phyloP scores from a whole-genome alignment of 1,140 invertebrate species.

The Daktulosphaira vitifoliae region DNA sequence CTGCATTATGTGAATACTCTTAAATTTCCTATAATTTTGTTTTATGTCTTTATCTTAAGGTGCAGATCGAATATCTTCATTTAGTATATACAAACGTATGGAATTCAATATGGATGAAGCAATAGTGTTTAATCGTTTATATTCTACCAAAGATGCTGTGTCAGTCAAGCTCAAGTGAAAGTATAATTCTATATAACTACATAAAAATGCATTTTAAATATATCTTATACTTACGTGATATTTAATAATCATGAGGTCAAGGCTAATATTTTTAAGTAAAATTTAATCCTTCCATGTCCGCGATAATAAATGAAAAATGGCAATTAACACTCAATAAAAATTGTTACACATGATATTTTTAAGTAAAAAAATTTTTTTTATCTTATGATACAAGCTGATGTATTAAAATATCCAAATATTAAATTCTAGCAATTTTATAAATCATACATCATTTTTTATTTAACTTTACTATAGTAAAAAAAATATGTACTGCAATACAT shows the following conservation, averaged over 20 bases:
- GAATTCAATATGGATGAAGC: conserved; percentile 21
- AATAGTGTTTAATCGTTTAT: neutral
- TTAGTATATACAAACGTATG: neutral
- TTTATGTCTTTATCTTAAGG: neutral
- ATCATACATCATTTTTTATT: no score
- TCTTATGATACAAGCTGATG: no score
- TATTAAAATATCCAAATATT: no score
- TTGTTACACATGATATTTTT: no score
- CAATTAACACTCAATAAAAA: no score
- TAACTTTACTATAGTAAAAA: no score
- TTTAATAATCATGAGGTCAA: conserved; percentile 26
- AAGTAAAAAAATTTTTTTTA: no score
- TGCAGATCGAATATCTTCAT: neutral
- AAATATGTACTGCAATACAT: no score
- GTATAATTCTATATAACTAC: conserved; percentile 10
- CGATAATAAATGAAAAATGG: no score
- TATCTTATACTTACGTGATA: neutral
- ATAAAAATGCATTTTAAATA: neutral
- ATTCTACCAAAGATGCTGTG: neutral
- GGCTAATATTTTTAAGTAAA: neutral
- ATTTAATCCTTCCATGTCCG: conserved; percentile 6
- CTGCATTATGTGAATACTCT: neutral
- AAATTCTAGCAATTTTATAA: no score
- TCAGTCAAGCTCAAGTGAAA: conserved; percentile 18
- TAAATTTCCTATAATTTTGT: neutral